phyloP scores from a whole-genome alignment of 2,888 invertebrate species.

The Gasteruption jaculator region DNA sequence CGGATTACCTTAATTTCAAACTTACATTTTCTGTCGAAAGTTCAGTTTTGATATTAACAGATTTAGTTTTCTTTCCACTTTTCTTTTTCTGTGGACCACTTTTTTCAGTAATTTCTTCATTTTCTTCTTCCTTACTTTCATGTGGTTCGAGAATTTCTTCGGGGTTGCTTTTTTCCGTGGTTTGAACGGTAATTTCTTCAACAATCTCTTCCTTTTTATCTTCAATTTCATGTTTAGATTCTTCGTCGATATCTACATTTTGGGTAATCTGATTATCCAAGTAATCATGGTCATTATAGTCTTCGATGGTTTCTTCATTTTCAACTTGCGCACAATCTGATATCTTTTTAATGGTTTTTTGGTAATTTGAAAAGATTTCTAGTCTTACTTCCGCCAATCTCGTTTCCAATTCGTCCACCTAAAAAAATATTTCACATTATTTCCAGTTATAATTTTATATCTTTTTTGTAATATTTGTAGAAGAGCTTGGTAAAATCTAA shows the following conservation, averaged over 20 bases:
- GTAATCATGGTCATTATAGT: slow-evolving; percentile 47
- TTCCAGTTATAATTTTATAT: background rate
- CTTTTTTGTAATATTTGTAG: background rate
- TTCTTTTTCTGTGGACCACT: slow-evolving; percentile 8
- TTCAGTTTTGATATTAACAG: slow-evolving; percentile 4
- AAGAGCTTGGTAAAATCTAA: too few relatives aligned
- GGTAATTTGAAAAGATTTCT: slow-evolving; percentile 56
- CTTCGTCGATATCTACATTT: slow-evolving; percentile 5
- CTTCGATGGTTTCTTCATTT: slow-evolving; percentile 41
- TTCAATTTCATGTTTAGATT: slow-evolving; percentile 11
- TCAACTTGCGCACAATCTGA: slow-evolving; percentile 29
- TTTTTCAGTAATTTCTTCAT: slow-evolving; percentile 3
- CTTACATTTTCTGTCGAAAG: slow-evolving; percentile 7
- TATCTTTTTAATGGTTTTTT: slow-evolving; percentile 46
- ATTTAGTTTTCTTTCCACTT: slow-evolving; percentile 12
- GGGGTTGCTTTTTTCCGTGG: too few relatives aligned
- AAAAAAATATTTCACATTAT: slow-evolving; percentile 2
- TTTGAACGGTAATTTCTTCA: too few relatives aligned
- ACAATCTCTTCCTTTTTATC: slow-evolving; percentile 11
- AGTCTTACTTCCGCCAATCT: slow-evolving; percentile 54
- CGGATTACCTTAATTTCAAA: too few relatives aligned
- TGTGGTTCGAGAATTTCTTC: too few relatives aligned
- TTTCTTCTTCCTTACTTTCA: slow-evolving; percentile 11
- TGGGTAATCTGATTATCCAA: too few relatives aligned
- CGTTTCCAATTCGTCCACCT: slow-evolving; percentile 58